Percentiles rank a stretch among this genome's conserved stretches.
Conservation (phyloP, 2,888 invertebrate genomes). For the Dioctria rufipes region DNA sequence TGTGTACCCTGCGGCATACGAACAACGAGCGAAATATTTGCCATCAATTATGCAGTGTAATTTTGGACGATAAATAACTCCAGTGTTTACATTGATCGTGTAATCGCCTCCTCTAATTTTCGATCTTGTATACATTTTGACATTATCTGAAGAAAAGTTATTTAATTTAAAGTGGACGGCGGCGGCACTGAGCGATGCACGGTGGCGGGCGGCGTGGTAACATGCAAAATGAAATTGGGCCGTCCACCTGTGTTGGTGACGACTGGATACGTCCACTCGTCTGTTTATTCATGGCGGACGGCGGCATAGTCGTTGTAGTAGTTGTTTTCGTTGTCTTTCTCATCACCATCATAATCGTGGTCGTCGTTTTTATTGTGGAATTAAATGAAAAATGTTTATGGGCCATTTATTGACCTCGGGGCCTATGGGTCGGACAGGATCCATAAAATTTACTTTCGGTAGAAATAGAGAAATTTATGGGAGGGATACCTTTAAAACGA, state of each 20-base stretch:
- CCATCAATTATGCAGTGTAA: slow-evolving; percentile 57
- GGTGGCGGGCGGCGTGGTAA: not conserved
- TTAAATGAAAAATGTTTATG: slow-evolving; percentile 42
- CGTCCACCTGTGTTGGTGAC: slow-evolving; percentile 4
- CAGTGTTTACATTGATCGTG: slow-evolving; percentile 58
- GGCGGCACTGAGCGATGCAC: not conserved
- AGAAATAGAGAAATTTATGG: slow-evolving; percentile 40
- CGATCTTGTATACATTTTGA: slow-evolving; percentile 46
- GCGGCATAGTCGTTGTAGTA: too few species aligned
- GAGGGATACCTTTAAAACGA: not conserved
- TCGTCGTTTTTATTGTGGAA: slow-evolving; percentile 14
- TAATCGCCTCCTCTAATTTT: slow-evolving; percentile 54
- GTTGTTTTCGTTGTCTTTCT: too few species aligned
- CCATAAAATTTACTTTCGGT: slow-evolving; percentile 24
- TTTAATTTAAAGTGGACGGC: slow-evolving; percentile 41
- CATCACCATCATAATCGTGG: not conserved
- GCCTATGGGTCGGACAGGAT: not conserved
- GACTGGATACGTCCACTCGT: not conserved
- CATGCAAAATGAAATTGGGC: slow-evolving; percentile 16
- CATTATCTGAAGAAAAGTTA: slow-evolving; percentile 40
- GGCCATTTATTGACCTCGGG: slow-evolving; percentile 39
- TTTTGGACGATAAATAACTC: slow-evolving; percentile 58
- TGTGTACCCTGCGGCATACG: slow-evolving; percentile 20
- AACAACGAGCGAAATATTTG: slow-evolving; percentile 30
- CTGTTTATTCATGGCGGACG: too few species aligned